Percentiles rank a stretch among this genome's conserved stretches.
These are phyloP conservation scores for Caenorhabditis panamensis DNA, from an alignment of 2,888 invertebrate genomes.

Conservation along the genomic window DNA sequence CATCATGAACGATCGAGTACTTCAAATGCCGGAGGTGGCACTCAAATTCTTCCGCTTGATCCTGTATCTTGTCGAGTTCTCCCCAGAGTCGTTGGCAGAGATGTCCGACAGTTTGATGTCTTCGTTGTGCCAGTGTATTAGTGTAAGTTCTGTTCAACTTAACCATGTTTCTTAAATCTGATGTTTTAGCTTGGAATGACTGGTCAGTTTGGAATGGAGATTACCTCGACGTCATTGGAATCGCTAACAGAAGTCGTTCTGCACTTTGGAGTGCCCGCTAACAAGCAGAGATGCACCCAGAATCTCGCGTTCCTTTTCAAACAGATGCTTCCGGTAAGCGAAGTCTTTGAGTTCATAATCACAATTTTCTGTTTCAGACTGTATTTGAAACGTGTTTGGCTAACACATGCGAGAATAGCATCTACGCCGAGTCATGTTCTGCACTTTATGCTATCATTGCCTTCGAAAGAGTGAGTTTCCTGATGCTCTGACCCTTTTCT, in stretches of 20 bases:
- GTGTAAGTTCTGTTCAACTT: conserved; percentile 38
- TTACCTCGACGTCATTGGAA: conserved; percentile 68
- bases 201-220: conserved; percentile 70
- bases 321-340: conserved; percentile 60
- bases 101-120: conserved; percentile 81
- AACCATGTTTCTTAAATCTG: neutral
- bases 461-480: conserved; percentile 81
- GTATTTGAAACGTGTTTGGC: conserved; percentile 82
- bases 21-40: conserved; percentile 83
- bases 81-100: conserved; percentile 85
- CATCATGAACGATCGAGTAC: conserved; percentile 86
- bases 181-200: conserved; percentile 67
- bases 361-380: conserved; percentile 57
- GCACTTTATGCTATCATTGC: conserved; percentile 82
- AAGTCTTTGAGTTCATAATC: too few species aligned
- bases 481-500: neutral
- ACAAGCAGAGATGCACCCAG: conserved; percentile 32
- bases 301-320: conserved; percentile 46
- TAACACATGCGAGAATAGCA: conserved; percentile 82
- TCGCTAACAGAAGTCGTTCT: conserved; percentile 61
- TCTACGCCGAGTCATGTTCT: conserved; percentile 82
- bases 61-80: conserved; percentile 86
- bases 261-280: conserved; percentile 40
- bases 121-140: conserved; percentile 80
- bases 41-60: conserved; percentile 84